A percentile compares a stretch with the other conserved stretches of the same genome.
Conservation (phyloP, 2,888 invertebrate species). For the Eristalis arbustorum region DNA sequence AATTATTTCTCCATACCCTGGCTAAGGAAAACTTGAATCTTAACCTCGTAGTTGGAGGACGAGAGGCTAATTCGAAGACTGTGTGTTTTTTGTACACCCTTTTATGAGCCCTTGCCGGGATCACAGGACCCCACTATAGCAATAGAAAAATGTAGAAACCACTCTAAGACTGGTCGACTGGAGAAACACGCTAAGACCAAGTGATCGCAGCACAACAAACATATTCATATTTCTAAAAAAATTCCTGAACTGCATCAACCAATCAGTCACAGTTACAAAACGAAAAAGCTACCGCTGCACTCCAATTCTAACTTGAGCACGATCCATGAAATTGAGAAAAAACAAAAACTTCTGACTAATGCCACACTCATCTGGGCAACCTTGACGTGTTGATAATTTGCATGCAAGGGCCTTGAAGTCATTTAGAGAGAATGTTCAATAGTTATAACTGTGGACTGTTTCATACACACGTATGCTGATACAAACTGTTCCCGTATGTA, state of each 20-base stretch:
- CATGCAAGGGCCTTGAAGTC: not conserved
- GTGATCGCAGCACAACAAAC: not conserved
- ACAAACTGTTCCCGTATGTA: not conserved
- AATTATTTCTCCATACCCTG: no score
- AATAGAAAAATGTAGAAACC: no score
- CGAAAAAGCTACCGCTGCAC: not conserved
- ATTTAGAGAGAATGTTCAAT: not conserved
- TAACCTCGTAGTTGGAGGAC: no score
- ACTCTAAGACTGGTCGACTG: no score
- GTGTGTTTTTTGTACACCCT: no score
- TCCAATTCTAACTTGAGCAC: not conserved
- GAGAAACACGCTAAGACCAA: no score
- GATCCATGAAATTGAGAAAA: not conserved
- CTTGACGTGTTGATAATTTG: not conserved
- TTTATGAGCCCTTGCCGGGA: no score
- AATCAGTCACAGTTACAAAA: not conserved
- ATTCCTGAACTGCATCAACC: not conserved
- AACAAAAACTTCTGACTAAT: not conserved
- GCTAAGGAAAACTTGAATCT: no score
- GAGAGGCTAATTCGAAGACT: no score
- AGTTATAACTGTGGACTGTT: not conserved
- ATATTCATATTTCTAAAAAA: not conserved
- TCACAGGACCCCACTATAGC: no score
- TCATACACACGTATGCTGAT: not conserved
- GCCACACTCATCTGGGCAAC: not conserved